Conservation (phyloP, 1,140 invertebrate genomes). For the Nasonia longicornis region DNA sequence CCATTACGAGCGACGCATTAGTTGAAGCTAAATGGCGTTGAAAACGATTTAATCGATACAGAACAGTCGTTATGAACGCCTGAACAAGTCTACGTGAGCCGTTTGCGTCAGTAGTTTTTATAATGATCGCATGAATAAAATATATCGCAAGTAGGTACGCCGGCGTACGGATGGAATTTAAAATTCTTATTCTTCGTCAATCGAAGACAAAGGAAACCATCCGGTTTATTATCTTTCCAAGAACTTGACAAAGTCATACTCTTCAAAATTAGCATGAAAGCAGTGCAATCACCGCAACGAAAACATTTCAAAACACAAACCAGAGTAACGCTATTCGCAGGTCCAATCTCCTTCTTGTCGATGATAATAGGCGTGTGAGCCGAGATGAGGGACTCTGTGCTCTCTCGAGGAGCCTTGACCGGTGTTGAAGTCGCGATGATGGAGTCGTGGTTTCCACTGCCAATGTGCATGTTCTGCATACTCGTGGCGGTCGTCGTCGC, state of each 20-base stretch:
- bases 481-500: slow-evolving; percentile 3
- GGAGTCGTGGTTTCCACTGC: slow-evolving; percentile 54
- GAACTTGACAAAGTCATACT: neutral
- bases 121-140: too few relatives aligned
- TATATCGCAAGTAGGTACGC: neutral
- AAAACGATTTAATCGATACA: neutral
- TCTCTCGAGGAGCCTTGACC: slow-evolving; percentile 57
- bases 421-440: slow-evolving; percentile 62
- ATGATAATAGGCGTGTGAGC: slow-evolving; percentile 33
- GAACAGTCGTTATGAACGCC: too few relatives aligned
- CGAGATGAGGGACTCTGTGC: neutral
- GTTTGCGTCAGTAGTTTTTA: neutral
- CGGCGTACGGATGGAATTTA: neutral
- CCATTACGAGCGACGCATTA: neutral
- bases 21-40: neutral
- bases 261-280: neutral
- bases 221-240: neutral
- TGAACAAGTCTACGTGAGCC: too few relatives aligned
- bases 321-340: slow-evolving; percentile 39
- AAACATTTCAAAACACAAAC: neutral
- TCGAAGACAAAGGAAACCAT: too few relatives aligned
- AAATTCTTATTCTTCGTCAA: neutral
- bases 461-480: neutral
- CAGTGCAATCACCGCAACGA: too few relatives aligned
- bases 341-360: slow-evolving; percentile 58